These are phyloP conservation scores for Calameuta pallipes DNA, from an alignment of 2,888 invertebrate species.

Conservation along the genomic window DNA sequence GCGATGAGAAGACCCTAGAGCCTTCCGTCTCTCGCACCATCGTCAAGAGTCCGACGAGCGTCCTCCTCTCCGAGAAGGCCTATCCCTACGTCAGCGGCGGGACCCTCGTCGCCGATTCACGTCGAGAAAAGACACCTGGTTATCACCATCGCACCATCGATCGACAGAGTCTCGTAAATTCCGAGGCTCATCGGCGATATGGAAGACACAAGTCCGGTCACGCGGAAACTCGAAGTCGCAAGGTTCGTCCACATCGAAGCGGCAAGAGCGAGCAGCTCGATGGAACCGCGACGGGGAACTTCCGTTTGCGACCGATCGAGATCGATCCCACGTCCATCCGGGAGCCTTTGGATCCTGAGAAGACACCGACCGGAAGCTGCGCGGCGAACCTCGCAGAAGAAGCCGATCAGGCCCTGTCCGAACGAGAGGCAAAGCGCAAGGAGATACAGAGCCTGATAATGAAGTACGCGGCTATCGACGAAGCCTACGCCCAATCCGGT, in stretches of 20 bases:
- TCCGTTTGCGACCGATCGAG: constrained; percentile 71
- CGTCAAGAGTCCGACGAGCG: constrained; percentile 77
- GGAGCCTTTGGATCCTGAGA: constrained; percentile 57
- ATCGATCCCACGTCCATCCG: constrained; percentile 52
- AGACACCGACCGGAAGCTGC: constrained; percentile 64
- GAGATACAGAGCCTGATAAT: constrained; percentile 85
- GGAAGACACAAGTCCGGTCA: constrained; percentile 67
- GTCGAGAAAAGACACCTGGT: constrained; percentile 55
- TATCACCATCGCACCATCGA: constrained; percentile 44
- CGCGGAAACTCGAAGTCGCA: constrained; percentile 49
- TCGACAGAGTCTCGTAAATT: constrained; percentile 71
- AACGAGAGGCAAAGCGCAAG: constrained; percentile 83
- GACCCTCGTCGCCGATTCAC: constrained; percentile 28
- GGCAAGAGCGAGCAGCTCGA: constrained; percentile 75
- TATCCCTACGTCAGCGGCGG: constrained; percentile 70
- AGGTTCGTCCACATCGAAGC: constrained; percentile 69
- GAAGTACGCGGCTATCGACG: constrained; percentile 85
- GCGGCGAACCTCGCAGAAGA: constrained; percentile 52
- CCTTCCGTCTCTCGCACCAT: constrained; percentile 69
- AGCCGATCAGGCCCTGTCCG: constrained; percentile 72
- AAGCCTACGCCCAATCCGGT: constrained; percentile 72
- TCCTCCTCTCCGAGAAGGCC: constrained; percentile 77
- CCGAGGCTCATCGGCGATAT: constrained; percentile 47
- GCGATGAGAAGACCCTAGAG: constrained; percentile 76
- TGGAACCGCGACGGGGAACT: constrained; percentile 60